Evolutionary conservation across 2,113 vertebrate genomes (phyloP).

Genomic region (Rhegmatorhina hoffmannsi): DNA sequence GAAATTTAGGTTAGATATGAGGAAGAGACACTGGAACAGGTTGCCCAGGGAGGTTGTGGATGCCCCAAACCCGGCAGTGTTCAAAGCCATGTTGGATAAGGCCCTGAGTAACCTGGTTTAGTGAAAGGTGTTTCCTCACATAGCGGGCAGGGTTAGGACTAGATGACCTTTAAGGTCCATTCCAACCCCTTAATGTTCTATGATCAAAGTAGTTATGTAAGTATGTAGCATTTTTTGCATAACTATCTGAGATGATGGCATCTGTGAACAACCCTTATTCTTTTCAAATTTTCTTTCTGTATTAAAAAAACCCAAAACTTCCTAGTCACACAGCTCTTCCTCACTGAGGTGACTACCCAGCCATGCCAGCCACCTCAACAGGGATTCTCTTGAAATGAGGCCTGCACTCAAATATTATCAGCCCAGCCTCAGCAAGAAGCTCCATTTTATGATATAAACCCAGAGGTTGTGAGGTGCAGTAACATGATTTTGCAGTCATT

Average conservation of each 20-base stretch:
- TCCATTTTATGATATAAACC: not conserved
- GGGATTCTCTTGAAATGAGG: not conserved
- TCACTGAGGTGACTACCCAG: not conserved
- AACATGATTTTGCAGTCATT: not conserved
- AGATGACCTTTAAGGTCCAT: not conserved
- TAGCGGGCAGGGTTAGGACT: accelerated
- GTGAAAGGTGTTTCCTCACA: not conserved
- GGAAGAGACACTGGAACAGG: not conserved
- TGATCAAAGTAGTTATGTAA: not conserved
- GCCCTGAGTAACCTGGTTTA: not conserved
- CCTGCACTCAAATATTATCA: not conserved
- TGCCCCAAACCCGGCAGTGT: not conserved
- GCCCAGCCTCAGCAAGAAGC: not conserved
- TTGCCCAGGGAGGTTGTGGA: not conserved
- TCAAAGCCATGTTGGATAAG: not conserved
- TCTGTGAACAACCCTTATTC: not conserved
- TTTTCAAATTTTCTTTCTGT: not conserved
- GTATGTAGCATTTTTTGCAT: not conserved
- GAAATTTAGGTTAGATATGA: not conserved
- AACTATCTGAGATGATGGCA: not conserved
- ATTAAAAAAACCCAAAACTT: not conserved
- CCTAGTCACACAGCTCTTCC: not conserved
- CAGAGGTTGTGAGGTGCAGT: not conserved
- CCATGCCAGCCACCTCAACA: not conserved
- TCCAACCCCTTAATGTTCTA: not conserved